Base-by-base conservation (phyloP, 2,888 invertebrate genomes). In the Eledona agricola region DNA sequence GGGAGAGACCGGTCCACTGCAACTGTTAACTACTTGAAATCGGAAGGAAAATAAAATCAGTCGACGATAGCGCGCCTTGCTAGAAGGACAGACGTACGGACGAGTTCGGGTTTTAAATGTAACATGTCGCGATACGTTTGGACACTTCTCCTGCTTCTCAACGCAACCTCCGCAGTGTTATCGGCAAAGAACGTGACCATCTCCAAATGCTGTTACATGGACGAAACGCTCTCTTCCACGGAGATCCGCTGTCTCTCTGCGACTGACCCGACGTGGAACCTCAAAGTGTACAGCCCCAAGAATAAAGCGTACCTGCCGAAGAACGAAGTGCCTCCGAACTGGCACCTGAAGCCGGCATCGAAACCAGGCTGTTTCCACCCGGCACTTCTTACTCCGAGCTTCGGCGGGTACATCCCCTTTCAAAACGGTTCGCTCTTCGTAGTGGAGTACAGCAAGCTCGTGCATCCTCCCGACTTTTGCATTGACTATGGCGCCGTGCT, bases 401-500 rank as follows among this genome's bases (percentile, higher is more conserved):
- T 69, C 7, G 58, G 54, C 1, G 53, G 58, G 31, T 63, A 78
- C 68, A 9, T 84, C 80, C 63, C 68, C 11, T 70, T 88, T 53
- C 83, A 83, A 59, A 85, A 85, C 71, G 91, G 87, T 0, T 82
- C 83, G 4, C 77, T 87, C 46, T 77, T 80, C 63, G 71, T 86
- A 53, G 78, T 83, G 0, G 80, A 81, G 43, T 77, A 78, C 31
- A 68, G 69, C 0, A 61, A 69, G 1, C 62, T 75, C 0, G 72
- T 87, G 50, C 76, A 82, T 3, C 82, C 86, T 0, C 72, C 72
- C 1, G 79, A 82, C 23, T 90, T 83, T 73, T 92, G 92, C 73
- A 81, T 86, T 25, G 90, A 90, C 70, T 77, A 81, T 20, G 79
- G 79, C 9, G 83, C 81, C 1, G 83, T 86, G 4, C 75, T 90